A percentile compares a stretch with the other conserved stretches of the same genome.
phyloP scores from a whole-genome alignment of 2,888 invertebrate species.

The Dicyrtoma fusca region DNA sequence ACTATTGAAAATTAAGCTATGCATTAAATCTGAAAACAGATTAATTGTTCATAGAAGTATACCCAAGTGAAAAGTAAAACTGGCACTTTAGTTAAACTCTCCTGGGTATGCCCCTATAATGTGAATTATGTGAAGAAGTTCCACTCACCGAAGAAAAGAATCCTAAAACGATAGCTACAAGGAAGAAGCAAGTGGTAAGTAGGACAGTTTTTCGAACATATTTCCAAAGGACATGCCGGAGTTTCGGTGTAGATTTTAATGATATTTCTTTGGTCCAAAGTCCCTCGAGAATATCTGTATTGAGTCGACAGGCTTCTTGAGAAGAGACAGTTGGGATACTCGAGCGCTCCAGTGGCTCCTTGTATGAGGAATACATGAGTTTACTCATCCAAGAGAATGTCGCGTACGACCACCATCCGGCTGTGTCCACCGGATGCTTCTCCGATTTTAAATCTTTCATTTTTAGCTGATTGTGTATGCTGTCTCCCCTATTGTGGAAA shows the following conservation, averaged over 20 bases:
- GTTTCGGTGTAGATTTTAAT: slow-evolving; percentile 59
- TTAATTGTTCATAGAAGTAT: too few species aligned
- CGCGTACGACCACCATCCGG: slow-evolving; percentile 63
- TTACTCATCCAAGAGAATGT: slow-evolving; percentile 64
- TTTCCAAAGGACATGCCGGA: slow-evolving; percentile 62
- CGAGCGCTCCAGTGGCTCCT: slow-evolving; percentile 60
- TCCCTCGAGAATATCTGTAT: slow-evolving; percentile 61
- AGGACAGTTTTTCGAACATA: slow-evolving; percentile 63
- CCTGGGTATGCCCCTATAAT: too few species aligned
- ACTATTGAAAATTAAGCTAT: neutral
- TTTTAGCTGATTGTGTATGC: neutral
- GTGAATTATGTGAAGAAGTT: too few species aligned
- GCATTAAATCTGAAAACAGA: too few species aligned
- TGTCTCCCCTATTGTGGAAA: too few species aligned
- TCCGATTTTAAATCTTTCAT: neutral
- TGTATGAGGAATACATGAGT: slow-evolving; percentile 63
- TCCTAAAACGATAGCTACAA: slow-evolving; percentile 61
- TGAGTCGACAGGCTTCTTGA: slow-evolving; percentile 46
- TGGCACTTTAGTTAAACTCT: too few species aligned
- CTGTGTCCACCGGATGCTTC: slow-evolving; percentile 59
- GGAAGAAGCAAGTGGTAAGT: slow-evolving; percentile 60
- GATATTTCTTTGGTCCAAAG: slow-evolving; percentile 64
- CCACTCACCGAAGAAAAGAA: slow-evolving; percentile 64
- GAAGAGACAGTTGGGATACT: slow-evolving; percentile 44
- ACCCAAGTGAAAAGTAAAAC: too few species aligned